Conservation (phyloP, 2,888 invertebrate species). For the Phengaris arion region DNA sequence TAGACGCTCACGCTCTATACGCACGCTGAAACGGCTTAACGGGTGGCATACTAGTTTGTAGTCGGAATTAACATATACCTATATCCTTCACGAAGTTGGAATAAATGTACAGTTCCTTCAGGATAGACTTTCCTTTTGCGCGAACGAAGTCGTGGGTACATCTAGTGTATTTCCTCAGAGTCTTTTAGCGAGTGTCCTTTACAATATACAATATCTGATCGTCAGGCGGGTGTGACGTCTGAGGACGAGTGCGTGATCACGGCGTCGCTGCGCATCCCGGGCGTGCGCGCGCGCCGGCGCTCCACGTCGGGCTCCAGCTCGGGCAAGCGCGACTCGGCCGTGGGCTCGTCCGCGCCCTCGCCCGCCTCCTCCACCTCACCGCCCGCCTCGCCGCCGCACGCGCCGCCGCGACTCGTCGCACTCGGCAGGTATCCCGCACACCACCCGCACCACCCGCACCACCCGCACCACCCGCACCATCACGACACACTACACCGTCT, state of each 20-base stretch:
- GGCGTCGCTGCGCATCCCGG: slow-evolving; percentile 89
- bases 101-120: too few relatives aligned
- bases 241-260: slow-evolving; percentile 85
- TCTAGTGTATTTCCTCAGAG: too few relatives aligned
- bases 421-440: slow-evolving; percentile 35
- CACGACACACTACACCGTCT: too few relatives aligned
- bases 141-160: too few relatives aligned
- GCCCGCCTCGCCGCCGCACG: slow-evolving; percentile 54
- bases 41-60: too few relatives aligned
- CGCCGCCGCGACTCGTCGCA: slow-evolving; percentile 70
- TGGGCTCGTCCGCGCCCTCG: slow-evolving; percentile 77
- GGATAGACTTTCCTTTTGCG: too few relatives aligned
- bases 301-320: slow-evolving; percentile 62
- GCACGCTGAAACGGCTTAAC: too few relatives aligned
- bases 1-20: too few relatives aligned
- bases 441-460: not conserved
- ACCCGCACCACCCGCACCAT: not conserved
- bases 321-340: slow-evolving; percentile 79
- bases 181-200: too few relatives aligned
- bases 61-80: too few relatives aligned
- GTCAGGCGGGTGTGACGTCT: slow-evolving; percentile 80
- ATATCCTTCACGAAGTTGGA: too few relatives aligned
- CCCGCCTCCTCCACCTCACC: slow-evolving; percentile 49
- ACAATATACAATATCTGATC: not conserved
- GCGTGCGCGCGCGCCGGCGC: slow-evolving; percentile 73